phyloP scores from a whole-genome alignment of 2,797 vertebrate genomes.

The Natrix natrix region DNA sequence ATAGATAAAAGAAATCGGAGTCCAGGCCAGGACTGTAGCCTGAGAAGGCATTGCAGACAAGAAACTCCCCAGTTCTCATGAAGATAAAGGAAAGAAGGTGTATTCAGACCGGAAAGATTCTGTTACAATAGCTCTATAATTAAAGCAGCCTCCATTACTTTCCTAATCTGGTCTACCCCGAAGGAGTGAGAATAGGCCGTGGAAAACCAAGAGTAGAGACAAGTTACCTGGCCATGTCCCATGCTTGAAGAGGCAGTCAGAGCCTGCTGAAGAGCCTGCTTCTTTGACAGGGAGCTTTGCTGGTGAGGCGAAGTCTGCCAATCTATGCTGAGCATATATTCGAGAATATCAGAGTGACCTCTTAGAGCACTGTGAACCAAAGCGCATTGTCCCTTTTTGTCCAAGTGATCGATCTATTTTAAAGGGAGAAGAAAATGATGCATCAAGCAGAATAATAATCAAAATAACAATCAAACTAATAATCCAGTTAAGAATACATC shows the following conservation, averaged over 20 bases:
- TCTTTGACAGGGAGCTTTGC: slow-evolving; percentile 78
- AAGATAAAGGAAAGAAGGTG: neutral
- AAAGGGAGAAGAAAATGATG: neutral
- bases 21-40: neutral
- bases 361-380: slow-evolving; percentile 91
- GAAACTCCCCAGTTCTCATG: neutral
- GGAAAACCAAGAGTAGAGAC: neutral
- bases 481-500: neutral
- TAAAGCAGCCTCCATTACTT: neutral
- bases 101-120: neutral
- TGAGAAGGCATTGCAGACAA: neutral
- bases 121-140: neutral
- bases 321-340: slow-evolving; percentile 81
- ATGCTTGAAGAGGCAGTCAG: slow-evolving; percentile 93
- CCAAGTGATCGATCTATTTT: slow-evolving; percentile 84
- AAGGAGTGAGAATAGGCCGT: neutral
- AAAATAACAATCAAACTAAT: neutral
- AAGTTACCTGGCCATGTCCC: slow-evolving; percentile 87
- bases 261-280: slow-evolving; percentile 89
- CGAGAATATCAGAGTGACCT: slow-evolving; percentile 86
- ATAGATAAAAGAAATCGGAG: neutral
- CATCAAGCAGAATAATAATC: neutral
- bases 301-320: slow-evolving; percentile 78
- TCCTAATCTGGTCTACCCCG: neutral
- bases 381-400: slow-evolving; percentile 95